phyloP scores from a whole-genome alignment of 2,113 vertebrate genomes.

The Spilogale gracilis region DNA sequence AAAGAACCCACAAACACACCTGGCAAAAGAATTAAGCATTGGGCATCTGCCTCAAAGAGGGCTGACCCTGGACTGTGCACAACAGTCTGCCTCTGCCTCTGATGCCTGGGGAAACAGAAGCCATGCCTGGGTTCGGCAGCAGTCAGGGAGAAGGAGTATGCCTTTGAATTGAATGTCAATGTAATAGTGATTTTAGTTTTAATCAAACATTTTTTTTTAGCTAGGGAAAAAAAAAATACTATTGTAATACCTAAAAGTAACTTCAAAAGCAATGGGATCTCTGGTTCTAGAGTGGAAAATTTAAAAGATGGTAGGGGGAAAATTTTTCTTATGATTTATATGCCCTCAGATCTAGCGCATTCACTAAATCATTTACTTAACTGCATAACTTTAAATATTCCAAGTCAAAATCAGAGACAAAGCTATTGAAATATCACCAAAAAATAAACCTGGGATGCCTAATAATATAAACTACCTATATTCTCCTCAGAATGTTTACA shows the following conservation, averaged over 20 bases:
- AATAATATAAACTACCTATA: background rate
- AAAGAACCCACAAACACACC: background rate
- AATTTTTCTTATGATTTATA: background rate
- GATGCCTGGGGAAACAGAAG: background rate
- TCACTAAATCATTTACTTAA: background rate
- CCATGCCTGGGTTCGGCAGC: background rate
- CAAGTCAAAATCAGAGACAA: slow-evolving; percentile 12
- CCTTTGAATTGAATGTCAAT: background rate
- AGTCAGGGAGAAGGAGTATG: background rate
- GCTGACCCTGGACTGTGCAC: accelerated
- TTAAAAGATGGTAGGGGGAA: accelerated
- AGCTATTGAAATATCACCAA: background rate
- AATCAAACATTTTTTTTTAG: background rate
- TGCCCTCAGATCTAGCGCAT: background rate
- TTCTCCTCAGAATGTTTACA: background rate
- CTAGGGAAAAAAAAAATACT: background rate
- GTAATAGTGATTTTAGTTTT: background rate
- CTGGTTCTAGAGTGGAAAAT: background rate
- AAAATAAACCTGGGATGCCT: background rate
- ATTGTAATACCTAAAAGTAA: background rate
- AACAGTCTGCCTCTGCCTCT: background rate
- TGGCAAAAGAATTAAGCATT: background rate
- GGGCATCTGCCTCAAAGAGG: background rate
- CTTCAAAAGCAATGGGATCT: background rate
- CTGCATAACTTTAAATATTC: background rate